A percentile compares a stretch with the other conserved stretches of the same genome.
These are phyloP conservation scores for Microplitis demolitor DNA, from an alignment of 1,140 invertebrate genomes.

Conservation along the genomic window DNA sequence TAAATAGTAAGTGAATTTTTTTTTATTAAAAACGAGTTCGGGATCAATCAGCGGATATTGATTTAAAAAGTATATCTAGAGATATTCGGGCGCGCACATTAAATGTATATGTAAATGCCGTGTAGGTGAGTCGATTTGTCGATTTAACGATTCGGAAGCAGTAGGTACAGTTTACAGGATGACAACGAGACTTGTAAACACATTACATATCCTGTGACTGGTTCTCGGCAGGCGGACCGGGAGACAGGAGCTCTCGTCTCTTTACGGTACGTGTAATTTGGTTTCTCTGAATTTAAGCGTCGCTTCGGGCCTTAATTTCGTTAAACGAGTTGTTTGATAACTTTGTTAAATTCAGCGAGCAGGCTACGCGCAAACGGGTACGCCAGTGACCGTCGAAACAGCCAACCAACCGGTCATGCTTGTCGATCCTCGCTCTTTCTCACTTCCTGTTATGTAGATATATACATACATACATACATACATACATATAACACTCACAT, in stretches of 20 bases:
- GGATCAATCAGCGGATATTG: too few relatives aligned
- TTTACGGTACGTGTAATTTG: slow-evolving; percentile 48
- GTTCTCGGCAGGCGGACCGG: too few relatives aligned
- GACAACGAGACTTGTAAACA: too few relatives aligned
- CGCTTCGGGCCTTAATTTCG: slow-evolving; percentile 55
- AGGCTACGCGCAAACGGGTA: slow-evolving; percentile 31
- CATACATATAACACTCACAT: slow-evolving; percentile 1
- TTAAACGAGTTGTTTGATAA: slow-evolving; percentile 63
- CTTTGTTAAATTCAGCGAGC: slow-evolving; percentile 55
- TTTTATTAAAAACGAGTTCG: too few relatives aligned
- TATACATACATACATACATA: background rate
- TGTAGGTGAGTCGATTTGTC: too few relatives aligned
- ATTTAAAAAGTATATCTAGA: too few relatives aligned
- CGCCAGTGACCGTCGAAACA: slow-evolving; percentile 13
- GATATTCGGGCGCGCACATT: too few relatives aligned
- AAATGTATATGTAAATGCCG: too few relatives aligned
- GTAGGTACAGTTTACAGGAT: too few relatives aligned
- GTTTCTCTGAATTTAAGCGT: slow-evolving; percentile 59
- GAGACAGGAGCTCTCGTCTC: background rate
- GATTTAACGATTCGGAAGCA: too few relatives aligned
- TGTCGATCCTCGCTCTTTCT: background rate
- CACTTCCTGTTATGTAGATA: background rate
- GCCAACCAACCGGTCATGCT: slow-evolving; percentile 34
- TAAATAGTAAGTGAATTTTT: too few relatives aligned
- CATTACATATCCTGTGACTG: background rate